Conservation (phyloP, 2,888 invertebrate species). For the Latheticus oryzae region DNA sequence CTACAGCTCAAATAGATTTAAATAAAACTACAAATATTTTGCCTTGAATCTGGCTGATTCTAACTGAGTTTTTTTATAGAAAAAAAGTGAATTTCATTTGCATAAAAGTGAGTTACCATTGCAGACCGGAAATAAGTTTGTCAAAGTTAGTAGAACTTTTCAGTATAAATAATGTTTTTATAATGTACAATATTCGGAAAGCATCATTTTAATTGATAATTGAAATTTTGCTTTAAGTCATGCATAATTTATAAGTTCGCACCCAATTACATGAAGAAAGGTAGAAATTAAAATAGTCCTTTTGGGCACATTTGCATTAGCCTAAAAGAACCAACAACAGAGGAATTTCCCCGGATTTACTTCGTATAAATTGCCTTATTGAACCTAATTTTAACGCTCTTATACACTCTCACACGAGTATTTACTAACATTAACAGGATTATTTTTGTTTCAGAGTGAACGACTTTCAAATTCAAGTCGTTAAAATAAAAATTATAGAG, state of each 20-base stretch:
- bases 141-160: conserved; percentile 12
- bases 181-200: conserved; percentile 23
- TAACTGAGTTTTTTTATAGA: no score
- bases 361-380: conserved; percentile 30
- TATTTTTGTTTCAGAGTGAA: no score
- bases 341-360: conserved; percentile 38
- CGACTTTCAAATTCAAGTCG: no score
- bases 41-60: background rate
- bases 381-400: conserved; percentile 21
- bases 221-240: conserved; percentile 46
- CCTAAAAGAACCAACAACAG: conserved; percentile 43
- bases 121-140: conserved; percentile 5
- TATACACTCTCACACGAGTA: conserved; percentile 10
- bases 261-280: conserved; percentile 47
- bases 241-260: conserved; percentile 49
- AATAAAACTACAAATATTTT: conserved; percentile 33
- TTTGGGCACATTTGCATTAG: conserved; percentile 43
- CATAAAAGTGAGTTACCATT: conserved; percentile 13
- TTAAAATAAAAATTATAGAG: no score
- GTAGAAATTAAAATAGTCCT: conserved; percentile 48
- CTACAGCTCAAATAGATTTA: conserved; percentile 22
- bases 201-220: conserved; percentile 38
- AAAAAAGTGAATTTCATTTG: conserved; percentile 21
- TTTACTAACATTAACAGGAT: conserved; percentile 13
- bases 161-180: conserved; percentile 31